phyloP scores from a whole-genome alignment of 2,797 vertebrate species.

The Eulemur rubriventer region DNA sequence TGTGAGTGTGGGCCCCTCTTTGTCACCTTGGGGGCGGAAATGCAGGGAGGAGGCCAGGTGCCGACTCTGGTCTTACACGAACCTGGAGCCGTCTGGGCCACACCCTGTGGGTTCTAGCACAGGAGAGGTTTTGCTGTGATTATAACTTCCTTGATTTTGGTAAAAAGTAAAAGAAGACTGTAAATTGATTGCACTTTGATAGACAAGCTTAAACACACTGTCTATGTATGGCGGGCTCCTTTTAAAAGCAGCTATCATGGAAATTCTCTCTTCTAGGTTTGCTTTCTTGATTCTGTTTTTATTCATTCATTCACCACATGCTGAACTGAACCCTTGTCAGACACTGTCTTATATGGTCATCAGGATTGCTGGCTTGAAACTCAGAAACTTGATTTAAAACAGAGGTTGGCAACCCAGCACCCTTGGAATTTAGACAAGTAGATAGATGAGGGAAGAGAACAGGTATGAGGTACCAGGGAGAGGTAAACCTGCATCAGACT shows the following conservation, averaged over 20 bases:
- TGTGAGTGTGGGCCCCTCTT: constrained; percentile 87
- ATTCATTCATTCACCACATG: not conserved
- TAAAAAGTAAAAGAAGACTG: not conserved
- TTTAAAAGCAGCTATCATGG: not conserved
- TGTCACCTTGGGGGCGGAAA: not conserved
- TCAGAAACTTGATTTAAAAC: not conserved
- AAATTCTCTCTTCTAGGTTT: not conserved
- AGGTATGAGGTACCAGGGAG: not conserved
- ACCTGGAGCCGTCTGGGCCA: not conserved
- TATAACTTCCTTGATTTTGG: not conserved
- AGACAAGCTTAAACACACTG: not conserved
- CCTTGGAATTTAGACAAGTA: not conserved
- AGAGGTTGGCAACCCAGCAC: not conserved
- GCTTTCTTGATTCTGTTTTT: not conserved
- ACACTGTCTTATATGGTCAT: not conserved
- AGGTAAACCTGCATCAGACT: rapidly evolving
- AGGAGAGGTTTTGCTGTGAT: rapidly evolving
- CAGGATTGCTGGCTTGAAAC: not conserved
- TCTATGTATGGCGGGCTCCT: not conserved
- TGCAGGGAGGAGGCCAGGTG: too few relatives aligned
- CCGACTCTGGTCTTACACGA: rapidly evolving
- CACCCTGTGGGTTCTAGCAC: rapidly evolving
- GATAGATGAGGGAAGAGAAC: not conserved
- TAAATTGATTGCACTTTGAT: not conserved
- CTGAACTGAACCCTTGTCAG: not conserved